Conservation (phyloP, 1,140 invertebrate species). For the Drosophila lowei region DNA sequence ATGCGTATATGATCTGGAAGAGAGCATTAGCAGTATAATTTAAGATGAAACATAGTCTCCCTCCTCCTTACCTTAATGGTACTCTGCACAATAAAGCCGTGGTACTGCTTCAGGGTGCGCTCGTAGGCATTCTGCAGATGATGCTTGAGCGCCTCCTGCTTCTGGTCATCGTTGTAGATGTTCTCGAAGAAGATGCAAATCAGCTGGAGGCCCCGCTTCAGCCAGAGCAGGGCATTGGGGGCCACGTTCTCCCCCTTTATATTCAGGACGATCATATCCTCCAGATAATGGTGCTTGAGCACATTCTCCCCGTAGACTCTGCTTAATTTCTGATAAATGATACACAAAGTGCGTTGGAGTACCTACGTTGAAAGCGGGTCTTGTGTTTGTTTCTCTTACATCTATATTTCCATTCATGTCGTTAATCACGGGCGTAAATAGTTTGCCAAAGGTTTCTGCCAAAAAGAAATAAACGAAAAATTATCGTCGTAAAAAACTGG, state of each 20-base stretch:
- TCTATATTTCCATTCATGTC: constrained; percentile 90
- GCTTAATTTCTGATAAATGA: constrained; percentile 85
- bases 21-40: no score
- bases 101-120: constrained; percentile 78
- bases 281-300: constrained; percentile 85
- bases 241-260: constrained; percentile 86
- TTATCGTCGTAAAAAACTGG: not conserved
- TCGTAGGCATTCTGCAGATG: constrained; percentile 79
- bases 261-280: constrained; percentile 87
- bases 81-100: constrained; percentile 81
- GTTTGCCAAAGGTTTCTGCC: constrained; percentile 88
- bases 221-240: constrained; percentile 84
- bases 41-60: not conserved
- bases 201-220: constrained; percentile 79
- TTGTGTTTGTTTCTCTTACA: constrained; percentile 82
- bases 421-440: constrained; percentile 88
- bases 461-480: not conserved
- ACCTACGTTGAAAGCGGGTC: not conserved
- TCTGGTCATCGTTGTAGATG: constrained; percentile 70
- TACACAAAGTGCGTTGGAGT: not conserved
- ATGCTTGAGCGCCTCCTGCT: constrained; percentile 62
- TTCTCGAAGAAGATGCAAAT: constrained; percentile 82
- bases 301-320: constrained; percentile 85
- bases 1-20: constrained; percentile 74
- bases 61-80: constrained; percentile 66